Conservation (phyloP, 64 coral and sea anemone genomes). For the Platygyra sinensis region DNA sequence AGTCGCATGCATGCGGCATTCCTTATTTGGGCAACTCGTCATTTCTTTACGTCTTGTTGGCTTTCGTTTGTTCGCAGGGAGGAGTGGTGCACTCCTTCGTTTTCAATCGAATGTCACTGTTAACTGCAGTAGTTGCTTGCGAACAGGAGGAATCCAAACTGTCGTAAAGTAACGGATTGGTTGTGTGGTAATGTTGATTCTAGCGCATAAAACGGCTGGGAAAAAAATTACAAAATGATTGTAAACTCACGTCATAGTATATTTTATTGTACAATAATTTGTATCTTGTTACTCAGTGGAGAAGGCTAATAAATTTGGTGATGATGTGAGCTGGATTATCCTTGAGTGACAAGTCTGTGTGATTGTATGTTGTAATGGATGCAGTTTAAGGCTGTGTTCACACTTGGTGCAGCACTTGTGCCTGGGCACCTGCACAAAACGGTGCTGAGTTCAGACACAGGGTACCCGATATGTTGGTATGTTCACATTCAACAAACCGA, state of each 20-base stretch:
- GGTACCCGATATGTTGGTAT: no score
- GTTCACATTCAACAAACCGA: no score
- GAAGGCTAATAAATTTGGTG: slow-evolving; percentile 48
- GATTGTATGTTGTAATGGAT: no score
- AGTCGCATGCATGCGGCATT: background rate
- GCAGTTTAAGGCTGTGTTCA: no score
- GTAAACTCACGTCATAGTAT: slow-evolving; percentile 35
- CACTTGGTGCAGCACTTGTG: no score
- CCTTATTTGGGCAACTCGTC: background rate
- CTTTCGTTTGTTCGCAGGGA: slow-evolving; percentile 25
- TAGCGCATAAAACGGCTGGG: background rate
- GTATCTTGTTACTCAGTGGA: slow-evolving; percentile 33
- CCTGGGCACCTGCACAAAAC: no score
- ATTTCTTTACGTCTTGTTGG: background rate
- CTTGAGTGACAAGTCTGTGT: no score
- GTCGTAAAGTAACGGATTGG: background rate
- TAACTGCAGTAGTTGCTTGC: background rate
- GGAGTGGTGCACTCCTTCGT: background rate
- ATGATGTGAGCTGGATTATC: background rate
- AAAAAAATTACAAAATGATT: slow-evolving; percentile 17
- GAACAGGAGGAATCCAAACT: background rate
- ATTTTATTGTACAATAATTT: slow-evolving; percentile 58
- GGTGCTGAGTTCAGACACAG: no score
- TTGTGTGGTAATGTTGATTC: slow-evolving; percentile 11
- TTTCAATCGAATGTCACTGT: background rate